Evolutionary conservation across 2,113 vertebrate species (phyloP).

Genomic region (Oreochromis spilurus): DNA sequence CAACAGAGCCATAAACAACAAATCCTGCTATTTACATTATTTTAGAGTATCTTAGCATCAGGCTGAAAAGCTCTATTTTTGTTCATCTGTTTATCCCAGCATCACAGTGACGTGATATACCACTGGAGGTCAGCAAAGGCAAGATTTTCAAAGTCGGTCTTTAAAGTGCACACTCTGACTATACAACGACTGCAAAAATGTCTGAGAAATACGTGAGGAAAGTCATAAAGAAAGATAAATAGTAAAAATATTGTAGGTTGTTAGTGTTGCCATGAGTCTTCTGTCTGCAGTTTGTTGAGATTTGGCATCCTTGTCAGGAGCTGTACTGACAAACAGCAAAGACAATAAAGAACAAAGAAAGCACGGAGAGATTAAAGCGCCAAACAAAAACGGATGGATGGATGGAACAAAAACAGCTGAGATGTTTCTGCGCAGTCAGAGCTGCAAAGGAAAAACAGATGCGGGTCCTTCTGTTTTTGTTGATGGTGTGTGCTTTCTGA

Average conservation of each 20-base stretch:
- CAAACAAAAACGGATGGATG: no score
- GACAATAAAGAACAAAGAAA: neutral
- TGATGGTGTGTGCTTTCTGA: neutral
- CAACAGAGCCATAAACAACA: neutral
- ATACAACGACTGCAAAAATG: fast-evolving
- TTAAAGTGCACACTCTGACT: neutral
- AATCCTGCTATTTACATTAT: neutral
- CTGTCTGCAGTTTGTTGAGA: neutral
- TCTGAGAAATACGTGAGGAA: neutral
- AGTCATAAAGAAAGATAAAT: neutral
- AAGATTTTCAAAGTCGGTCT: neutral
- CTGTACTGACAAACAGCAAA: neutral
- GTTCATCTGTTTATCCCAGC: neutral
- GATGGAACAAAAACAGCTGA: neutral
- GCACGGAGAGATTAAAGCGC: neutral
- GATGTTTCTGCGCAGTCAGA: neutral
- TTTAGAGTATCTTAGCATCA: neutral
- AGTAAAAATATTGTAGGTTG: neutral
- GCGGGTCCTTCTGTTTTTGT: neutral
- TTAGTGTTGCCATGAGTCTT: neutral
- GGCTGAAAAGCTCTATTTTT: neutral
- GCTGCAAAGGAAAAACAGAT: neutral
- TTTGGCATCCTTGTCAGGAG: neutral
- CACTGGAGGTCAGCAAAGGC: neutral
- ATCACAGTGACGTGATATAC: fast-evolving